Conservation (phyloP, 2,888 invertebrate species). For the Ectemnius cavifrons region DNA sequence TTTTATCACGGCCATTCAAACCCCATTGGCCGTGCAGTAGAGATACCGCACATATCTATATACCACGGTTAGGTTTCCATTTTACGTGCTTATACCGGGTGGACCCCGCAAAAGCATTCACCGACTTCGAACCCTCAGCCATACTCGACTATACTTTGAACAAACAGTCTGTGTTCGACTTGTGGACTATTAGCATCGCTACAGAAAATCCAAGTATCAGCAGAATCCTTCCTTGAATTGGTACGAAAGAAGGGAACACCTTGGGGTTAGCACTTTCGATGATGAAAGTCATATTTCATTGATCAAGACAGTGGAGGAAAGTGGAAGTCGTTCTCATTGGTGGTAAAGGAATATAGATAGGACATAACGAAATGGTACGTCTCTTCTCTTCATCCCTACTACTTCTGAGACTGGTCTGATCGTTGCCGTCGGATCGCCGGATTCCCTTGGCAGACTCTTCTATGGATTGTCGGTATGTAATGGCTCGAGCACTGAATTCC, state of each 20-base stretch:
- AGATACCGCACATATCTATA: conserved; percentile 77
- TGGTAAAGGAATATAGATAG: neutral
- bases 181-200: neutral
- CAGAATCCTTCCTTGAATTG: conserved; percentile 15
- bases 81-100: conserved; percentile 68
- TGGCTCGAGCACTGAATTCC: too few species aligned
- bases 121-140: conserved; percentile 25
- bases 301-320: conserved; percentile 29
- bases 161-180: neutral
- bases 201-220: conserved; percentile 12
- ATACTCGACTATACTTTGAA: neutral
- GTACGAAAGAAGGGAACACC: conserved; percentile 40
- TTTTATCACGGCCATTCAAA: conserved; percentile 78
- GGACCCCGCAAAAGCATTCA: conserved; percentile 44
- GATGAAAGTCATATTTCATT: conserved; percentile 50
- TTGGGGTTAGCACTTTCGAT: conserved; percentile 37
- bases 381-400: neutral
- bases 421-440: too few species aligned
- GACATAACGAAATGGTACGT: neutral
- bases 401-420: neutral
- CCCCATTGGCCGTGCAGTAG: conserved; percentile 77
- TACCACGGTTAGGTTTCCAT: conserved; percentile 66
- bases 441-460: too few species aligned
- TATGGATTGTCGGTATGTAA: too few species aligned
- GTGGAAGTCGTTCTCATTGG: conserved; percentile 7